Base-by-base conservation (phyloP, 2,797 vertebrate species). In the Gallinago stenura region DNA sequence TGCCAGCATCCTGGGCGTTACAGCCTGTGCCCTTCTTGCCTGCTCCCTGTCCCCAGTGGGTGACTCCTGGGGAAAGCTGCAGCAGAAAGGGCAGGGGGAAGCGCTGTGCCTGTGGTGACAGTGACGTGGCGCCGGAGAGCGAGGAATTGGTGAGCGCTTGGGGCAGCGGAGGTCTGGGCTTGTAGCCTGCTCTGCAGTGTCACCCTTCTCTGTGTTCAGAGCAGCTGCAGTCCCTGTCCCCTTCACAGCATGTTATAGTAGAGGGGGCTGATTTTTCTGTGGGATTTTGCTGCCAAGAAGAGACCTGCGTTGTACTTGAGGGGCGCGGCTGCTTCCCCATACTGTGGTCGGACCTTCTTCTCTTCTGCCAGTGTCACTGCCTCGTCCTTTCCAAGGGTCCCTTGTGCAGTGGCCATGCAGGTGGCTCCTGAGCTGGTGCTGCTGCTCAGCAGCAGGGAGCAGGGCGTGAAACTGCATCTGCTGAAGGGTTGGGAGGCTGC, bases 1-100 rank as follows among this genome's bases (percentile, higher is more conserved):
- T 37, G 37, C 56, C 20, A 2, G 31, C 5, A 2, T 60, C 50
- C 46, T 31, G 0, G 43, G n/a, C 3, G 24, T 33, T 54, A 15
- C 35, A 31, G 35, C 2, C 2, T 2, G 4, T 8, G 46, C 20
- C n/a, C 66, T 33, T 73, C 50, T 64, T 25, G 6, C 37, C 12
- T 0, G 0, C 39, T 46, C n/a, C 60, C 50, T 14, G 22, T 19
- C 33, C 57, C 39, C 0, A 1, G 18, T 18, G 51, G 9, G 33
- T 24, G 60, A 20, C 62, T 17, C 24, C 2, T 4, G 26, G n/a
- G 51, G 15, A 20, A 12, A 51, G 46, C 57, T 28, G 73, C 26
- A 2, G 57, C 68, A 21, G 45, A 15, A 31, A 75, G 48, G 43
- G 33, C 64, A 68, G 43, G 41, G 57, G 46, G 58, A 26, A 72